These are phyloP conservation scores for Anthophora plumipes DNA, from an alignment of 2,888 invertebrate species.

Conservation along the genomic window DNA sequence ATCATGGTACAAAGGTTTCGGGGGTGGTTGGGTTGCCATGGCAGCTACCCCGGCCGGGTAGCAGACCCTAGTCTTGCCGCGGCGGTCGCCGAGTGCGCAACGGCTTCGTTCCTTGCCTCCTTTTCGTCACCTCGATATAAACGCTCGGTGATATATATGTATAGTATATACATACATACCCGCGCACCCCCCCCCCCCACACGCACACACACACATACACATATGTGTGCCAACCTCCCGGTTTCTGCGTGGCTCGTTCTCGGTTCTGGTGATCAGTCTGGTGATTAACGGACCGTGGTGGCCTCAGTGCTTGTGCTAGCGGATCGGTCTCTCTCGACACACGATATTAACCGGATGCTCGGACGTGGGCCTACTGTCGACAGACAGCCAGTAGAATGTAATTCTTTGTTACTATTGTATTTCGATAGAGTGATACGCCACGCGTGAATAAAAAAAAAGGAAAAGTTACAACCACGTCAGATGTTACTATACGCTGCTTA, in stretches of 20 bases:
- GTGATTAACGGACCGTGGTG: conserved; percentile 46
- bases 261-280: conserved; percentile 2
- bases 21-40: conserved; percentile 82
- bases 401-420: conserved; percentile 14
- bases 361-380: background rate
- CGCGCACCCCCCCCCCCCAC: too few relatives aligned
- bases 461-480: too few relatives aligned
- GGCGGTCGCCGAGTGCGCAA: conserved; percentile 80
- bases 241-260: conserved; percentile 39
- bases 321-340: background rate
- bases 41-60: conserved; percentile 84
- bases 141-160: conserved; percentile 47
- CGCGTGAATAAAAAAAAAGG: conserved; percentile 53
- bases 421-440: conserved; percentile 19
- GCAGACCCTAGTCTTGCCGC: conserved; percentile 83
- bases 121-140: conserved; percentile 9
- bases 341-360: conserved; percentile 10
- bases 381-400: conserved; percentile 39
- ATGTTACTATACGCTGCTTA: conserved; percentile 25
- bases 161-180: too few relatives aligned
- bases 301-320: conserved; percentile 39
- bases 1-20: conserved; percentile 72
- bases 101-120: conserved; percentile 62
- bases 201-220: too few relatives aligned
- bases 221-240: too few relatives aligned